phyloP scores from a whole-genome alignment of 2,888 invertebrate species.

The Ophion slaviceki region DNA sequence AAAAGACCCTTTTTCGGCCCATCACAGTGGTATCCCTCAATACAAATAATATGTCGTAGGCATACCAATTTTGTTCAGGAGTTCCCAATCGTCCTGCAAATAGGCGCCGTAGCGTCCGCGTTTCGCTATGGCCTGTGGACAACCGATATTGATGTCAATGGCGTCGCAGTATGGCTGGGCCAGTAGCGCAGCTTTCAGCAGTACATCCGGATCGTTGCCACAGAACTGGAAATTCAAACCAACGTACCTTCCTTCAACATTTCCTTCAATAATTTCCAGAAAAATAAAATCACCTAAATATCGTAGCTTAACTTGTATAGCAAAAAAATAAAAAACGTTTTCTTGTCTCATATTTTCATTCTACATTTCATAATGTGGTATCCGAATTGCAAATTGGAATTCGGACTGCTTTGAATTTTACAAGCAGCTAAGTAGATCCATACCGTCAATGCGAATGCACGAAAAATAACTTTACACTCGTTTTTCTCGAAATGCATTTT shows the following conservation, averaged over 20 bases:
- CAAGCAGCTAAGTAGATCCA: no score
- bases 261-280: neutral
- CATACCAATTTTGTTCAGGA: constrained; percentile 92
- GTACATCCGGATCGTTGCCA: constrained; percentile 95
- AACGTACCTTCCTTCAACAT: neutral
- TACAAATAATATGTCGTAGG: neutral
- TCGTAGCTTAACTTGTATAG: neutral
- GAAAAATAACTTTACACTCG: no score
- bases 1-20: no score
- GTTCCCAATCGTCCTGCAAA: constrained; percentile 97
- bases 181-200: constrained; percentile 94
- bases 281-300: neutral
- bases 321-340: constrained; percentile 29
- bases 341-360: neutral
- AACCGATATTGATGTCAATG: constrained; percentile 98
- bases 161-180: constrained; percentile 96
- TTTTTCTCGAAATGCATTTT: no score
- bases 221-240: constrained; percentile 90
- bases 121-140: constrained; percentile 98
- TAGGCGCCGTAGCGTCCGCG: constrained; percentile 98
- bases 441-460: no score
- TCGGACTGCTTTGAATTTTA: no score
- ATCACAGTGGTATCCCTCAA: no score
- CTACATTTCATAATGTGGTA: no score
- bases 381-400: no score